Conservation (phyloP, 2,888 invertebrate genomes). For the Abrostola tripartita region DNA sequence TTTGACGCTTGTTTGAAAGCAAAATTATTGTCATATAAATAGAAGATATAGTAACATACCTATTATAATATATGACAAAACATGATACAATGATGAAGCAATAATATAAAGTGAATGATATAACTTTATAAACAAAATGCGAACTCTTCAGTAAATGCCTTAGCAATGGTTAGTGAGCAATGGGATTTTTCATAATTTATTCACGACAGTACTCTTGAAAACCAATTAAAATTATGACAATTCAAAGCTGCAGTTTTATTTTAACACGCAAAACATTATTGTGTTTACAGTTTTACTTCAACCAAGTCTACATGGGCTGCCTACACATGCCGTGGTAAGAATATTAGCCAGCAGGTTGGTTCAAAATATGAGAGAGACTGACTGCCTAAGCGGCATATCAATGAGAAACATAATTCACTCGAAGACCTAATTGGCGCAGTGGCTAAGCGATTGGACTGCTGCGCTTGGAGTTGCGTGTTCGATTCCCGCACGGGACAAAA, state of each 20-base stretch:
- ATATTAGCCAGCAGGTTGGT: too few relatives aligned
- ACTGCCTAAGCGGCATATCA: too few relatives aligned
- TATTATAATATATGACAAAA: slow-evolving; percentile 11
- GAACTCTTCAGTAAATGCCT: slow-evolving; percentile 63
- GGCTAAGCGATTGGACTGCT: too few relatives aligned
- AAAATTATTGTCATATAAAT: slow-evolving; percentile 18
- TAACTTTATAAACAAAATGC: slow-evolving; percentile 30
- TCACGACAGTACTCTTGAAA: slow-evolving; percentile 65
- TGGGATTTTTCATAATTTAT: slow-evolving; percentile 61
- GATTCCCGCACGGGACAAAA: too few relatives aligned
- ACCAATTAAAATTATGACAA: slow-evolving; percentile 73
- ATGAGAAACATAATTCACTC: too few relatives aligned
- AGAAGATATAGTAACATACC: slow-evolving; percentile 2
- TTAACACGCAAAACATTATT: slow-evolving; percentile 1
- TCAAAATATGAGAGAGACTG: too few relatives aligned
- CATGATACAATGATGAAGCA: slow-evolving; percentile 21
- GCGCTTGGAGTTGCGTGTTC: too few relatives aligned
- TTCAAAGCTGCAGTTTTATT: slow-evolving; percentile 57
- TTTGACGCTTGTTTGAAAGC: slow-evolving; percentile 43
- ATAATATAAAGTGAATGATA: slow-evolving; percentile 32
- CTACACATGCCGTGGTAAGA: too few relatives aligned
- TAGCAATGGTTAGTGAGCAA: slow-evolving; percentile 75
- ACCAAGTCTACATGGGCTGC: too few relatives aligned
- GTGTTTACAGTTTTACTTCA: not conserved
- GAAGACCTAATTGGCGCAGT: too few relatives aligned